Evolutionary conservation across 2,113 vertebrate genomes (phyloP).

Genomic region (Poeciliopsis prolifica): DNA sequence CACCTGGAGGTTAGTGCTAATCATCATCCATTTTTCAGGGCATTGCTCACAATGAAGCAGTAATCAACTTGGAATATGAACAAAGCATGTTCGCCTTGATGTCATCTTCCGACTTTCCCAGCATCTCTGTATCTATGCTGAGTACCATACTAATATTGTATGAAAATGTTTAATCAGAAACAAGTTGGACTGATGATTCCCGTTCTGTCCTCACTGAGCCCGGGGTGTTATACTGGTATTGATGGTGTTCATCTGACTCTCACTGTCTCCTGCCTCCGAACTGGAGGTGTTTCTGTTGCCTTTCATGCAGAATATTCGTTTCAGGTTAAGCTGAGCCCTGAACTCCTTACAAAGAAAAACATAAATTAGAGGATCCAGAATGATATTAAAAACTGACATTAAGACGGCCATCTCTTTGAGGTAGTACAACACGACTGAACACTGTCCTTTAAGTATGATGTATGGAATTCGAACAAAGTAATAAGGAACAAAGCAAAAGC

Average conservation of each 20-base stretch:
- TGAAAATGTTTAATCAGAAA: too few species aligned
- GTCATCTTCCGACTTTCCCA: too few species aligned
- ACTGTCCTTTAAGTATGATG: background rate
- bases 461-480: conserved; percentile 38
- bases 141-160: too few species aligned
- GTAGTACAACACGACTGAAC: background rate
- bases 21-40: too few species aligned
- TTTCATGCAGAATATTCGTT: background rate
- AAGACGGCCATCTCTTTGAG: background rate
- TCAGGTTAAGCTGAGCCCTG: background rate
- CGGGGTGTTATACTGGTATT: background rate
- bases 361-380: conserved; percentile 2
- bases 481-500: conserved; percentile 79
- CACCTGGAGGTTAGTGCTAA: too few species aligned
- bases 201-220: background rate
- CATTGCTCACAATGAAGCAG: too few species aligned
- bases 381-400: background rate
- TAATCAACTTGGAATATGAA: too few species aligned
- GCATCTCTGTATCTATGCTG: too few species aligned
- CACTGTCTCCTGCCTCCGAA: background rate
- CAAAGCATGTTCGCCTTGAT: too few species aligned
- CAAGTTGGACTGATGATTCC: background rate
- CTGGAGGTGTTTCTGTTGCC: background rate
- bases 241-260: background rate
- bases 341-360: background rate